Evolutionary conservation across 2,888 invertebrate genomes (phyloP).

Genomic region (Hyposoter didymator): DNA sequence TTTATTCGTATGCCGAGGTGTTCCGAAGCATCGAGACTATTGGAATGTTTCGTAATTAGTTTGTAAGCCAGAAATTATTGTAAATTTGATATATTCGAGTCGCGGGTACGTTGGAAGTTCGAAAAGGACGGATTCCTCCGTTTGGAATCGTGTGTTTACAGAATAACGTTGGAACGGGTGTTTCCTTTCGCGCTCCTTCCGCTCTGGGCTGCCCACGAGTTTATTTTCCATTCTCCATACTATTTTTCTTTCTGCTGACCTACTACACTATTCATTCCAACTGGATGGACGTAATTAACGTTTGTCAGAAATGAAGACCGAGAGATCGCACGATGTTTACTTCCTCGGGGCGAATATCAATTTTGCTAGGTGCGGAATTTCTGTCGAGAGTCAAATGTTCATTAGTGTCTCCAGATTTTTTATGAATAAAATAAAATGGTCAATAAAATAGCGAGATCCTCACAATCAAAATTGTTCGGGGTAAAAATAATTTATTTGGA

Average conservation of each 20-base stretch:
- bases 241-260: background rate
- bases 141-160: background rate
- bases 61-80: background rate
- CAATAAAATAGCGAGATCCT: background rate
- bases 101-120: background rate
- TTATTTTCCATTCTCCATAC: background rate
- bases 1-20: too few species aligned
- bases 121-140: background rate
- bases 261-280: background rate
- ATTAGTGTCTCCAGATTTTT: background rate
- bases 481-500: slow-evolving; percentile 5
- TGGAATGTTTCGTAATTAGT: too few species aligned
- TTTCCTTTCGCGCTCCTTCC: background rate
- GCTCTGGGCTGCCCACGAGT: background rate
- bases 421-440: background rate
- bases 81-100: background rate
- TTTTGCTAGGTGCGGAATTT: background rate
- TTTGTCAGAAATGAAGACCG: background rate
- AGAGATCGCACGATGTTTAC: background rate
- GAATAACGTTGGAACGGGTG: background rate
- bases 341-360: background rate
- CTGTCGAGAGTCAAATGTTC: background rate
- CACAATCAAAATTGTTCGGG: slow-evolving; percentile 1
- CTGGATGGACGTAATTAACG: background rate
- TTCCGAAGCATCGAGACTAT: too few species aligned